Percentiles rank a stretch among this genome's conserved stretches.
Evolutionary conservation across 2,797 vertebrate genomes (phyloP).

Genomic region (Eulemur mongoz): DNA sequence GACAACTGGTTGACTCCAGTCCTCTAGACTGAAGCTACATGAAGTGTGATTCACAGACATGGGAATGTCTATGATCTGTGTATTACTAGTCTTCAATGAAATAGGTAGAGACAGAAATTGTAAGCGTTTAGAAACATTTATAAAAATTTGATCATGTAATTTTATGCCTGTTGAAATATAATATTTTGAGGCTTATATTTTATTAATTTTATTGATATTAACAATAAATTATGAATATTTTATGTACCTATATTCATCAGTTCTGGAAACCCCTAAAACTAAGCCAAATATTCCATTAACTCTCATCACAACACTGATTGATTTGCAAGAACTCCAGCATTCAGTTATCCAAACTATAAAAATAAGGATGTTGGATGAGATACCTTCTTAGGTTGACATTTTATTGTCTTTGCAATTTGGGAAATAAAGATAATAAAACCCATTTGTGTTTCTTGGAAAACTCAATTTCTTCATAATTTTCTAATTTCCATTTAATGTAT

Average conservation of each 20-base stretch:
- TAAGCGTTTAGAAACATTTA: background rate
- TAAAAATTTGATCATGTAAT: background rate
- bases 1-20: background rate
- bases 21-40: background rate
- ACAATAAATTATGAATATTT: conserved; percentile 29
- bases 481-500: background rate
- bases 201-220: conserved; percentile 6
- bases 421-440: background rate
- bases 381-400: background rate
- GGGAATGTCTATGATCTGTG: background rate
- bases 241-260: background rate
- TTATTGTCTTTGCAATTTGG: background rate
- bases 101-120: background rate
- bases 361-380: background rate
- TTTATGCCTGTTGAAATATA: background rate
- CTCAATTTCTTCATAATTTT: background rate
- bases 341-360: background rate
- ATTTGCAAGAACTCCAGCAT: background rate
- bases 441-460: background rate
- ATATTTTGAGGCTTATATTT: background rate
- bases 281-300: background rate
- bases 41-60: background rate
- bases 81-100: background rate
- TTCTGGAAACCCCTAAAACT: background rate
- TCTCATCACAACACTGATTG: background rate